phyloP scores from a whole-genome alignment of 2,888 invertebrate genomes.

The Rotaria macrura region DNA sequence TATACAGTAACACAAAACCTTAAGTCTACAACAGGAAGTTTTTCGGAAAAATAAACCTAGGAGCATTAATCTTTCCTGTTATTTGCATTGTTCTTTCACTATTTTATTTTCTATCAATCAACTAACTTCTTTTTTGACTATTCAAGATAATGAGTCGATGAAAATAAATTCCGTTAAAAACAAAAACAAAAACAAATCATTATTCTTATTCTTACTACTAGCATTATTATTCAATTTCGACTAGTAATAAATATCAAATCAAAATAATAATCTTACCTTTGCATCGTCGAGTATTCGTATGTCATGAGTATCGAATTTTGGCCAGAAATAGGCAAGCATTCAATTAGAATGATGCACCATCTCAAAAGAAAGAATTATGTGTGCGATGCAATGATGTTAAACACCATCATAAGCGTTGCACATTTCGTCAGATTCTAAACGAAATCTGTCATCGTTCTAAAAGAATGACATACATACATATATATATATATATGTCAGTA shows the following conservation, averaged over 20 bases:
- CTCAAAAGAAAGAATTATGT: not conserved
- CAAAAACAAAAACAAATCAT: no score
- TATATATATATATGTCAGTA: not conserved
- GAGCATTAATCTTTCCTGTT: not conserved
- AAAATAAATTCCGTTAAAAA: not conserved
- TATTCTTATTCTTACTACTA: no score
- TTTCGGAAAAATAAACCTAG: not conserved
- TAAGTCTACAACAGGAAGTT: not conserved
- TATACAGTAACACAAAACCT: not conserved
- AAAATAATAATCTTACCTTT: not conserved
- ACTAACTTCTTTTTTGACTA: not conserved
- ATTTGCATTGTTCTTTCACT: not conserved
- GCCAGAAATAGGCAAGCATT: slow-evolving; percentile 1
- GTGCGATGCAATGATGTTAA: not conserved
- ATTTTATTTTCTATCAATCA: not conserved
- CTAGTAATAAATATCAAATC: no score
- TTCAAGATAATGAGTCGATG: not conserved
- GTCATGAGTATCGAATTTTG: not conserved
- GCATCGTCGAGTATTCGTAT: not conserved
- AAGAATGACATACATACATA: not conserved
- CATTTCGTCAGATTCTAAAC: not conserved
- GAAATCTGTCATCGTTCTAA: not conserved
- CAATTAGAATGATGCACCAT: not conserved
- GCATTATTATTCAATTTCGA: no score
- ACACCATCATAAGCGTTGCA: not conserved